phyloP scores from a whole-genome alignment of 2,888 invertebrate species.

The Caenorhabditis panamensis region DNA sequence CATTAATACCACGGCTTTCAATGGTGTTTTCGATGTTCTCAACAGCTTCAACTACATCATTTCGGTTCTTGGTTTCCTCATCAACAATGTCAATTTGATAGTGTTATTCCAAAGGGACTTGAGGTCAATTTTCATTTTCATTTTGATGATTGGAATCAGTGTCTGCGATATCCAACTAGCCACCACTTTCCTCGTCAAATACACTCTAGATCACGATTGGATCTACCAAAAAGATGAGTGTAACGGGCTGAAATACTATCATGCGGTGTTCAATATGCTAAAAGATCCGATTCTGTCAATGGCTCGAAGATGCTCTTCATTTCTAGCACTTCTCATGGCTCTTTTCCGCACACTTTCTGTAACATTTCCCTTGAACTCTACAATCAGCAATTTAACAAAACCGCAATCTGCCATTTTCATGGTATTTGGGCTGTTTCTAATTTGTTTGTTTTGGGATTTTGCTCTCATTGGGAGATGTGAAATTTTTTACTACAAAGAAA shows the following conservation, averaged over 20 bases:
- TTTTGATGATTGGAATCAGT: slow-evolving; percentile 22
- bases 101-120: slow-evolving; percentile 10
- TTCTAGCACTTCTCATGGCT: slow-evolving; percentile 11
- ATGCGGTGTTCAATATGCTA: neutral
- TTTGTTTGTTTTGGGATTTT: neutral
- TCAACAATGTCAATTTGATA: slow-evolving; percentile 12
- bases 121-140: slow-evolving; percentile 5
- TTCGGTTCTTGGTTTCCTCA: neutral
- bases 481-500: neutral
- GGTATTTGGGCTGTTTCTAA: neutral
- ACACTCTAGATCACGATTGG: neutral
- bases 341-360: neutral
- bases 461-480: neutral
- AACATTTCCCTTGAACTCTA: neutral
- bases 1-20: neutral
- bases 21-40: neutral
- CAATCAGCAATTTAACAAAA: neutral
- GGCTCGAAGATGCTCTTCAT: slow-evolving; percentile 3
- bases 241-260: neutral
- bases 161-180: neutral
- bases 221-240: neutral
- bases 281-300: neutral
- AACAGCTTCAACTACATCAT: neutral
- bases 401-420: neutral
- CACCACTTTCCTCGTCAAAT: neutral